phyloP scores from a whole-genome alignment of 2,113 vertebrate species.

The Bubo bubo region DNA sequence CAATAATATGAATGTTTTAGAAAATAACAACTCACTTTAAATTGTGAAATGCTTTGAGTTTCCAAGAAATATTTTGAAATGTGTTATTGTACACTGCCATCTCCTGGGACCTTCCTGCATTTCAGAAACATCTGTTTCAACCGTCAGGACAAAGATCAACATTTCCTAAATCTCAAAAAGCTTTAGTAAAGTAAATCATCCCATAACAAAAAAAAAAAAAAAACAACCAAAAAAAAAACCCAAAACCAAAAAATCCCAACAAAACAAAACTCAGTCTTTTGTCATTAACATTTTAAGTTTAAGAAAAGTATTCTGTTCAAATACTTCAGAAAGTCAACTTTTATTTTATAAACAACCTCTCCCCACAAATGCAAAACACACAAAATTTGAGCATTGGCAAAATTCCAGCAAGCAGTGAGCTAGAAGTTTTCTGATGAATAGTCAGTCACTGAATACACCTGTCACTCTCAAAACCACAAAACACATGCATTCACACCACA shows the following conservation, averaged over 20 bases:
- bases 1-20: neutral
- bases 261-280: neutral
- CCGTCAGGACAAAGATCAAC: neutral
- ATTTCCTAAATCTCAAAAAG: neutral
- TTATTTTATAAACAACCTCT: neutral
- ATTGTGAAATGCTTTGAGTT: neutral
- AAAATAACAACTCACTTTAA: neutral
- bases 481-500: neutral
- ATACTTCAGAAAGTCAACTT: neutral
- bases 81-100: constrained; percentile 26
- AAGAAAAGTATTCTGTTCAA: neutral
- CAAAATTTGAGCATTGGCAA: neutral
- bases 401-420: neutral
- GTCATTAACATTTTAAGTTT: neutral
- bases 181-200: neutral
- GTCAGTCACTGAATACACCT: neutral
- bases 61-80: constrained; percentile 29
- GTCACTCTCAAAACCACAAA: neutral
- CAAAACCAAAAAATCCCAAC: too few relatives aligned
- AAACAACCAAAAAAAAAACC: too few relatives aligned
- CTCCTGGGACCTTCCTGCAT: constrained; percentile 49
- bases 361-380: neutral
- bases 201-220: neutral
- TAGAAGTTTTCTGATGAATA: neutral
- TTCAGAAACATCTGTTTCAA: constrained; percentile 2